Evolutionary conservation across 2,113 vertebrate species (phyloP), one percentile per base, ranked within the genome.

Genomic region (Syrmaticus mikado): DNA sequence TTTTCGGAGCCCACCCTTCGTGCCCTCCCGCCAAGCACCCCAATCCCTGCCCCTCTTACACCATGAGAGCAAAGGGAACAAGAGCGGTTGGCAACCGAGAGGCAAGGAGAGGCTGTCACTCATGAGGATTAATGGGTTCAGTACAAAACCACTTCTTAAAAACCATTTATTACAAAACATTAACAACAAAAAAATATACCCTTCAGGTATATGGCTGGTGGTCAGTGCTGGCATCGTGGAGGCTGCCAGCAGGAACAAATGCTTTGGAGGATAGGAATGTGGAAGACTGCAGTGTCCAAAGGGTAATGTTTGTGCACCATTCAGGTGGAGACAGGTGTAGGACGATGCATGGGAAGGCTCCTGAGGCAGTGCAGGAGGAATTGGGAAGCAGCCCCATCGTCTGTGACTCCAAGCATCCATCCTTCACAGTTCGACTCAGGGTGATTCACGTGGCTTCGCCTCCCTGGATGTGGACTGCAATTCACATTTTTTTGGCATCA

Each of bases 381-480:
- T 13, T 8, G 20, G 41, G 83, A 61, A 48, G 52, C 48, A 71
- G 50, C 43, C 8, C 32, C 25, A 5, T 9, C 0, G 1, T 28
- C 61, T 17, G 2, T 22, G 14, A 0, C 40, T 55, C 34, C 16
- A 6, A 6, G 46, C 62, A 50, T 6, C 36, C 34, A 15, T 38
- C 18, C 82, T n/a, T 73, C 57, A 40, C 66, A 60, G 76, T 70
- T 53, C 8, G 3, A 30, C 6, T 1, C 28, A 9, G 18, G 32
- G 17, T 13, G 61, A 30, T 21, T 2, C 34, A 4, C 2, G 1
- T 0, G 30, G 67, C 46, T n/a, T 25, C 28, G 5, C 17, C 27
- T 62, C 13, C 45, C 32, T 1, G 1, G 21, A 8, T 10, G 22
- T 0, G 0, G 32, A 11, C 2, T 1, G 2, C 16, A 4, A 24